Evolutionary conservation across 2,797 vertebrate genomes (phyloP), one percentile per base, ranked within the genome.

Genomic region (Sternotherus odoratus): DNA sequence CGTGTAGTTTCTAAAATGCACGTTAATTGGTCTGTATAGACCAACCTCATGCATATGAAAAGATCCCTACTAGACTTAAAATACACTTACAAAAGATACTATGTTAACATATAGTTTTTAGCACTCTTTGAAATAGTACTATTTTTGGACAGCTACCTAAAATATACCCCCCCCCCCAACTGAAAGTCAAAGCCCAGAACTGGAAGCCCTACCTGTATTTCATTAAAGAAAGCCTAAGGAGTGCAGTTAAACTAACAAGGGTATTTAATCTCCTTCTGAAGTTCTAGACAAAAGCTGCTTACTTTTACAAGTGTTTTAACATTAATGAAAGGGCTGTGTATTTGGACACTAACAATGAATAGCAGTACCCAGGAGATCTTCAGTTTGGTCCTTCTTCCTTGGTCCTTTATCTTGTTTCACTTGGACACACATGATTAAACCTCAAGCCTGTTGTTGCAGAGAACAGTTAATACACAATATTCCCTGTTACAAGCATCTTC

Each of bases 381-480:
- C 12, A 60, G 77, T 28, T n/a, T n/a, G n/a, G n/a, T n/a, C n/a
- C n/a, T 66, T 39, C 43, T 85, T 33, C 80, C 28, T 75, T 8
- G 43, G 8, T 0, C 57, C 2, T 49, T 11, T 2, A 28, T 46
- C 8, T 15, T 0, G 2, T 28, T 8, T 5, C 63, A 21, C 78
- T 19, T 23, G 30, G n/a, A 19, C n/a, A 36, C 23, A 36, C 43
- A 19, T 50, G 1, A 13, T 0, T 1, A 83, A 57, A 26, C 51
- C 12, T 51, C 0, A 28, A 3, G 7, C 26, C 26, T 2, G n/a
- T 11, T n/a, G 36, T 57, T 1, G 16, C 66, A 2, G 50, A 19
- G 13, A 28, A 80, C 0, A 1, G 2, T 28, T 4, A 56, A 54
- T 43, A 33, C 2, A 23, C 5, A 53, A 21, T 24, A 63, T 46